These are phyloP conservation scores for Crotalus horridus DNA, from an alignment of 2,113 vertebrate species.

Conservation along the genomic window DNA sequence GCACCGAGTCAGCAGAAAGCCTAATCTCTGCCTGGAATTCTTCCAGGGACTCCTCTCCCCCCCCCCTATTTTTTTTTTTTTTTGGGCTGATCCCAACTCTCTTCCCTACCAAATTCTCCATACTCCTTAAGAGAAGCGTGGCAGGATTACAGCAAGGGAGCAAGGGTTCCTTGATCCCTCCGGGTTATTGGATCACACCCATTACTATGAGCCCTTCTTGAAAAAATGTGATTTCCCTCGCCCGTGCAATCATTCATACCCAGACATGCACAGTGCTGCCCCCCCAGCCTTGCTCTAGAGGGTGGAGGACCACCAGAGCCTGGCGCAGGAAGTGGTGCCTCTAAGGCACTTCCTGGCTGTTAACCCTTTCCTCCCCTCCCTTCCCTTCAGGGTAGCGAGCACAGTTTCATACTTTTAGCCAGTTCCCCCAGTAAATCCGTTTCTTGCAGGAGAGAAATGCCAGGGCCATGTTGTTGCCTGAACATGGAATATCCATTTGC, in stretches of 20 bases:
- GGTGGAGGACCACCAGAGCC: constrained; percentile 9
- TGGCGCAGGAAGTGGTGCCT: constrained; percentile 7
- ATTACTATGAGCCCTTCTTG: too few species aligned
- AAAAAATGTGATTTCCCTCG: not conserved
- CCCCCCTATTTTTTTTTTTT: not conserved
- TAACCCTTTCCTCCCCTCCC: constrained; percentile 2
- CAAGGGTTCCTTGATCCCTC: not conserved
- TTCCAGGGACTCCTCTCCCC: not conserved
- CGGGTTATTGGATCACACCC: not conserved
- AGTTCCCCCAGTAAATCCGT: not conserved
- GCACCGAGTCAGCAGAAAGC: not conserved
- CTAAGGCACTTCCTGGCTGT: constrained; percentile 25
- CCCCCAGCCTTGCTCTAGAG: not conserved
- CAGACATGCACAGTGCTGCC: not conserved
- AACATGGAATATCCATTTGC: not conserved
- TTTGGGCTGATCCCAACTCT: not conserved
- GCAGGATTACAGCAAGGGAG: not conserved
- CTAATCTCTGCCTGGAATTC: not conserved
- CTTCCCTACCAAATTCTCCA: not conserved
- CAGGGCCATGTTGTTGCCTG: not conserved
- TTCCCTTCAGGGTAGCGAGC: not conserved
- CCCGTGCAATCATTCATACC: not conserved
- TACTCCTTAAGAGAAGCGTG: not conserved
- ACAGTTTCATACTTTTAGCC: not conserved
- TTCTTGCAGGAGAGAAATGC: not conserved